Evolutionary conservation across 1,140 invertebrate genomes (phyloP).

Genomic region (Calliopsis andreniformis): DNA sequence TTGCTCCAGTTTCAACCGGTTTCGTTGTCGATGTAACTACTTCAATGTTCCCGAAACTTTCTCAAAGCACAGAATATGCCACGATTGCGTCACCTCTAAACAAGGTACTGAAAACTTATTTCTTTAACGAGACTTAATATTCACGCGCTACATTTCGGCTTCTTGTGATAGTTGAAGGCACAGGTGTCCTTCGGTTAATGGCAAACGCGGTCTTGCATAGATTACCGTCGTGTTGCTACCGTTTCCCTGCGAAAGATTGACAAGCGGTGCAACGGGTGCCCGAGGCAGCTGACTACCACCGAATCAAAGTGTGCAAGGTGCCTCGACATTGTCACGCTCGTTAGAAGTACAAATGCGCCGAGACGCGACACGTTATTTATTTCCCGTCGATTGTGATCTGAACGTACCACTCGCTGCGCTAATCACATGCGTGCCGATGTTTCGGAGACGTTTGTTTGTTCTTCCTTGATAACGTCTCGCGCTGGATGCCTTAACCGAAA

Average conservation of each 20-base stretch:
- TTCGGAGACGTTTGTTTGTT: neutral
- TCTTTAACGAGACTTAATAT: neutral
- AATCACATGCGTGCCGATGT: conserved; percentile 7
- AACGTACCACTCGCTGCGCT: conserved; percentile 11
- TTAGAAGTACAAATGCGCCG: conserved; percentile 34
- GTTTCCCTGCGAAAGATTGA: conserved; percentile 38
- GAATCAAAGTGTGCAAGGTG: conserved; percentile 47
- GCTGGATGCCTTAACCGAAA: neutral
- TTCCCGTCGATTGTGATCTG: conserved; percentile 25
- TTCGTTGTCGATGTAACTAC: neutral
- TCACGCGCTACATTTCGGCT: neutral
- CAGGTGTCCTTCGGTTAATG: conserved; percentile 49
- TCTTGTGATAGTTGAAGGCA: neutral
- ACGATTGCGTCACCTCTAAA: conserved; percentile 1
- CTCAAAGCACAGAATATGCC: neutral
- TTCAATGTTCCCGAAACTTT: conserved; percentile 19
- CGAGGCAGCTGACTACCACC: conserved; percentile 56
- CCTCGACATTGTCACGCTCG: conserved; percentile 42
- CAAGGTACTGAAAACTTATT: conserved; percentile 1
- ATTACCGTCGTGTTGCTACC: conserved; percentile 56
- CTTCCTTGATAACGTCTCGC: neutral
- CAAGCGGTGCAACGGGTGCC: conserved; percentile 36
- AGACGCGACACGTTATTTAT: conserved; percentile 28
- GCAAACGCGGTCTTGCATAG: conserved; percentile 52
- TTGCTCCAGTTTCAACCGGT: conserved; percentile 35